These are phyloP conservation scores for Prosapia bicincta DNA, from an alignment of 2,888 invertebrate species.

Conservation along the genomic window DNA sequence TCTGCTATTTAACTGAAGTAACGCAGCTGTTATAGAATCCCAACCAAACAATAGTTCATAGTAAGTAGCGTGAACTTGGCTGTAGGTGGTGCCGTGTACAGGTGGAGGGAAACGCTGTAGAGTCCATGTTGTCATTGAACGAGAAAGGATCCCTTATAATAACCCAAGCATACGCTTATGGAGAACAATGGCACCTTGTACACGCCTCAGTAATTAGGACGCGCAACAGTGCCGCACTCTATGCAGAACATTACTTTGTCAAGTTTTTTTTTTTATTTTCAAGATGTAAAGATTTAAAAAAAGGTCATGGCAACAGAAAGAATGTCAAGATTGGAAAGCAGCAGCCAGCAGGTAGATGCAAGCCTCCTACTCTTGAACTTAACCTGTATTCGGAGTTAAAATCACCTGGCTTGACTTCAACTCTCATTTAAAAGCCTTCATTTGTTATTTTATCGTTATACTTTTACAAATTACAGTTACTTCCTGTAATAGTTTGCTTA, in stretches of 20 bases:
- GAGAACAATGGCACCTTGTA: neutral
- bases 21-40: too few relatives aligned
- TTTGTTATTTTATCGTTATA: too few relatives aligned
- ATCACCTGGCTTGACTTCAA: too few relatives aligned
- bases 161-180: neutral
- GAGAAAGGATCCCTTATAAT: neutral
- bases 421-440: too few relatives aligned
- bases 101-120: neutral
- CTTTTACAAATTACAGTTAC: too few relatives aligned
- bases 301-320: neutral
- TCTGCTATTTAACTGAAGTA: too few relatives aligned
- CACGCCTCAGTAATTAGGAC: neutral
- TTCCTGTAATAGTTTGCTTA: too few relatives aligned
- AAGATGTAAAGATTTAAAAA: neutral
- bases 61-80: neutral
- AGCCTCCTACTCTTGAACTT: neutral
- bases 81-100: neutral
- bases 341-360: neutral
- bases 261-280: neutral
- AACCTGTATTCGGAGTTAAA: neutral
- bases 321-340: neutral
- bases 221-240: neutral
- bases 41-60: neutral
- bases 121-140: neutral
- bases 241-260: neutral